Conservation (phyloP, 2,888 invertebrate genomes). For the Xestia rhomboidea region DNA sequence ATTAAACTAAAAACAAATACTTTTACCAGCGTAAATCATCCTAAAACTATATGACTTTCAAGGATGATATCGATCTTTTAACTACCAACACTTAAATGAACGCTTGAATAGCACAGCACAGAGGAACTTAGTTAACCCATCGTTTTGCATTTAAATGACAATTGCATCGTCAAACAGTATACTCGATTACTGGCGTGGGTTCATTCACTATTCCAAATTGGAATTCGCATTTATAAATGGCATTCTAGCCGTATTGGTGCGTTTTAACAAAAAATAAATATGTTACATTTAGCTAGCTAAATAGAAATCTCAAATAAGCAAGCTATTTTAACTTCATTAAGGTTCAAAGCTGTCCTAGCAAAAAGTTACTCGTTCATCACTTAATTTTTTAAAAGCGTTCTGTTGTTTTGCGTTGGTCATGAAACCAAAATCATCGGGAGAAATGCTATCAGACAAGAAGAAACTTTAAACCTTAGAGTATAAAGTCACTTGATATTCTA, state of each 20-base stretch:
- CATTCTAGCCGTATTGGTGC: background rate
- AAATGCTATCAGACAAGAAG: background rate
- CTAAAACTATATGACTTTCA: background rate
- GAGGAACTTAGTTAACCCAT: constrained; percentile 50
- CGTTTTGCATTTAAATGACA: constrained; percentile 60
- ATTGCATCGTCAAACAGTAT: constrained; percentile 59
- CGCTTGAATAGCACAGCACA: constrained; percentile 7
- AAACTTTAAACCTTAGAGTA: background rate
- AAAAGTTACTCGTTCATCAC: background rate
- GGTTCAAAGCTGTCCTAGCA: background rate
- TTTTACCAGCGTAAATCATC: background rate
- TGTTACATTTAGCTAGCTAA: background rate
- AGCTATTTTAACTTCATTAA: background rate
- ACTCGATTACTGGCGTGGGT: constrained; percentile 48
- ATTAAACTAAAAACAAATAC: background rate
- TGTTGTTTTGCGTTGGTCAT: no score
- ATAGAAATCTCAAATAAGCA: background rate
- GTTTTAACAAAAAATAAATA: constrained; percentile 4
- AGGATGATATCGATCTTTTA: background rate
- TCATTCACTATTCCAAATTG: constrained; percentile 56
- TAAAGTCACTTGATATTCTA: background rate
- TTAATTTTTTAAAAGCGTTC: no score
- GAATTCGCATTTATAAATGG: constrained; percentile 45
- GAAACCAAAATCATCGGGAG: background rate
- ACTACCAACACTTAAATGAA: constrained; percentile 31